phyloP scores from a whole-genome alignment of 1,140 invertebrate genomes.

The Bombus pascuorum region DNA sequence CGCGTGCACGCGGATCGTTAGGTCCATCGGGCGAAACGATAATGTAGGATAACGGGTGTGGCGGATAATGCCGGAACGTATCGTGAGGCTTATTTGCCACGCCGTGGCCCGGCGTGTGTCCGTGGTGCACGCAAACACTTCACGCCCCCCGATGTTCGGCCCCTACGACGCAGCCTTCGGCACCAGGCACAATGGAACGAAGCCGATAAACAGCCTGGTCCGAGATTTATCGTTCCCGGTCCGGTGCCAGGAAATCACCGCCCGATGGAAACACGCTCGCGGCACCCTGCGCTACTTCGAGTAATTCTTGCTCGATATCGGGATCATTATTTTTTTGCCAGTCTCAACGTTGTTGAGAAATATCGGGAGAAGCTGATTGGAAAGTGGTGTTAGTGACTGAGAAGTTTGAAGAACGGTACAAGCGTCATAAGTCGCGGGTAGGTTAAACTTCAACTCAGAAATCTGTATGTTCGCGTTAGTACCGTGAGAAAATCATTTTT shows the following conservation, averaged over 20 bases:
- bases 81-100: constrained; percentile 54
- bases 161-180: constrained; percentile 32
- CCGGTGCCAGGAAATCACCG: constrained; percentile 40
- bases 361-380: background rate
- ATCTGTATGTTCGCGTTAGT: background rate
- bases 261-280: constrained; percentile 25
- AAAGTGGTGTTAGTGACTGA: background rate
- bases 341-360: background rate
- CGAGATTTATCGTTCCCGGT: constrained; percentile 45
- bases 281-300: background rate
- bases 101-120: background rate
- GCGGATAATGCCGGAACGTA: constrained; percentile 48
- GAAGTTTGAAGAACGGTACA: background rate
- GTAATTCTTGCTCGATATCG: background rate
- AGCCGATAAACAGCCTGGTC: constrained; percentile 36
- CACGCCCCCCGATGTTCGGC: constrained; percentile 17
- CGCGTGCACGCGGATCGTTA: constrained; percentile 50
- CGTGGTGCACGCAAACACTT: constrained; percentile 42
- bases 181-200: constrained; percentile 44
- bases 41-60: constrained; percentile 55
- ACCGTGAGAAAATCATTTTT: too few species aligned
- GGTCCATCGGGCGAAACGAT: constrained; percentile 37
- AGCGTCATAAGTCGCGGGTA: background rate
- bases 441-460: background rate
- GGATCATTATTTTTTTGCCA: background rate